A percentile compares a stretch with the other conserved stretches of the same genome.
These are phyloP conservation scores for Protobothrops flavoviridis DNA, from an alignment of 2,113 vertebrate species.

Conservation along the genomic window DNA sequence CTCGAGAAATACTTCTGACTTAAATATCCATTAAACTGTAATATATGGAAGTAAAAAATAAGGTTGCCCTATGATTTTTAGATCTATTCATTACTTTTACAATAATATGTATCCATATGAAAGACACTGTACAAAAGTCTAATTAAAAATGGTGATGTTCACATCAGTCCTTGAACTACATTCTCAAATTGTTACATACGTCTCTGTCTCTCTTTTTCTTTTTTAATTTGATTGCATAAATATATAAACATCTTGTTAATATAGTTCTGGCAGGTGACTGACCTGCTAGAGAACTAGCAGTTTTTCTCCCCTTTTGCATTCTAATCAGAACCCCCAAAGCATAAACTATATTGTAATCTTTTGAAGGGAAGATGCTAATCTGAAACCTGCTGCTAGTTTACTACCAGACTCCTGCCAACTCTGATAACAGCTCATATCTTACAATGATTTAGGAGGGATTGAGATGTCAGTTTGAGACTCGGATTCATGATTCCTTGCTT, in stretches of 20 bases:
- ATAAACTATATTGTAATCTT: conserved; percentile 58
- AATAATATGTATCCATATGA: neutral
- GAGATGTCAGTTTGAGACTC: conserved; percentile 40
- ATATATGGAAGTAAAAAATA: neutral
- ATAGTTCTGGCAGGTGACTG: conserved; percentile 19
- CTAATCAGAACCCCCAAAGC: conserved; percentile 53
- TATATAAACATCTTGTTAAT: neutral
- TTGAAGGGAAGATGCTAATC: conserved; percentile 54
- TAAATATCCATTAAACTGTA: neutral
- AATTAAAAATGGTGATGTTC: neutral
- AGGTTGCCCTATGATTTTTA: neutral
- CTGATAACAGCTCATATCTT: conserved; percentile 52
- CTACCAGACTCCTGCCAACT: conserved; percentile 42
- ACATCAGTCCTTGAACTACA: neutral
- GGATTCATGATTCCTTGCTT: conserved; percentile 42
- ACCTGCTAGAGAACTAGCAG: conserved; percentile 32
- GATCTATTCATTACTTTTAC: conserved; percentile 18
- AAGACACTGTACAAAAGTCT: conserved; percentile 20
- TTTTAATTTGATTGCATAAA: neutral
- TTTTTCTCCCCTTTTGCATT: conserved; percentile 39
- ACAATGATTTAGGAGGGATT: conserved; percentile 50
- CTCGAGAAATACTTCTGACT: neutral
- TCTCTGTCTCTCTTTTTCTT: neutral
- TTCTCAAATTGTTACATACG: neutral
- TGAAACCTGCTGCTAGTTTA: conserved; percentile 37